Evolutionary conservation across 2,888 invertebrate genomes (phyloP).

Genomic region (Xiphydria camelus): DNA sequence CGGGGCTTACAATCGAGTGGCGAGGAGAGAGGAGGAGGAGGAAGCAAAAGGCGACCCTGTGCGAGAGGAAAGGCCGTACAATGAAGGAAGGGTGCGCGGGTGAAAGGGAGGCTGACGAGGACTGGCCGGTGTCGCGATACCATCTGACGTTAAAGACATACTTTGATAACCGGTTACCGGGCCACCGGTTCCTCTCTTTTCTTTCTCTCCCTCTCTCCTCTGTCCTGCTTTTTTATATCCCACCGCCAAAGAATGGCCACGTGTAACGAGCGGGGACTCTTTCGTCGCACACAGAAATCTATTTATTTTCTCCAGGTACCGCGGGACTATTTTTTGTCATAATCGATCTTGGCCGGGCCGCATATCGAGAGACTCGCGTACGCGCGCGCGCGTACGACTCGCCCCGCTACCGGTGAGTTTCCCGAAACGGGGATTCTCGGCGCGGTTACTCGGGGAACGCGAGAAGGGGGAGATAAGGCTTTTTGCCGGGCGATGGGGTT

Average conservation of each 20-base stretch:
- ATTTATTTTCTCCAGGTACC: slow-evolving; percentile 9
- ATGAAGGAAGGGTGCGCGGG: slow-evolving; percentile 3
- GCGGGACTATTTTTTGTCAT: slow-evolving; percentile 10
- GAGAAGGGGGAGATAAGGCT: background rate
- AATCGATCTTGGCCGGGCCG: slow-evolving; percentile 10
- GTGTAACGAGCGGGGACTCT: slow-evolving; percentile 8
- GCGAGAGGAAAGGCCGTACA: background rate
- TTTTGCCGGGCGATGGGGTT: background rate
- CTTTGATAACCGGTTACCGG: slow-evolving; percentile 13
- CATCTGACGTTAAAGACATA: slow-evolving; percentile 13
- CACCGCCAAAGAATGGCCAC: no score
- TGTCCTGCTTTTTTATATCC: no score
- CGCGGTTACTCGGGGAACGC: no score
- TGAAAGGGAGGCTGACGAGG: background rate
- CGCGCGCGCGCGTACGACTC: no score
- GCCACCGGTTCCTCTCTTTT: slow-evolving; percentile 5
- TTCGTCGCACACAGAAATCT: no score
- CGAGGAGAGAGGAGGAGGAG: no score
- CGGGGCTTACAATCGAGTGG: no score
- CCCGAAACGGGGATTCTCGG: no score
- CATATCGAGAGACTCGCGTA: no score
- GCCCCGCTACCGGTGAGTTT: no score
- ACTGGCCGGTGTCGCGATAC: slow-evolving; percentile 3
- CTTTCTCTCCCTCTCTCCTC: no score
- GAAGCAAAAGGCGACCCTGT: background rate